Evolutionary conservation across 2,888 invertebrate genomes (phyloP), one percentile per base, ranked within the genome.

Genomic region (Oscheius myriophilus): DNA sequence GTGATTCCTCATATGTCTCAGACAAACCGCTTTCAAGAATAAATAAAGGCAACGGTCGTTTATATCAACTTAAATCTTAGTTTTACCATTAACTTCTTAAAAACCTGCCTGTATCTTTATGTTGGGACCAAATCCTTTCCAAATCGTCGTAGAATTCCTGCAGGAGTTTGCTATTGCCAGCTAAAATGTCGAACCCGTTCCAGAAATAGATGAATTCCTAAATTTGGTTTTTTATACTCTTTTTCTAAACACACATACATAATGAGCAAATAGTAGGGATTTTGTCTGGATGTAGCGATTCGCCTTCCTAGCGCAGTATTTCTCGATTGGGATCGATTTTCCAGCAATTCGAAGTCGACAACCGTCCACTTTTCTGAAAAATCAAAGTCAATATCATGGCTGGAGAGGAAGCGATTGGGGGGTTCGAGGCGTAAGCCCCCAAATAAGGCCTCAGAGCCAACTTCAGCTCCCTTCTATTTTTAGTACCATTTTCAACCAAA

Each of bases 301-400:
- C 53, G 93, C 91, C 80, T 94, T 93, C 85, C 92, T 92, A n/a
- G 93, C 91, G 54, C 93, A 92, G 88, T 96, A 96, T 88, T 97
- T 97, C 88, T 97, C 96, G 91, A 96, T 92, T 1, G 97, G 96
- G 75, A 97, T 88, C 0, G 96, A 96, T 88, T 96, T 96, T 0
- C 97, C 96, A 41, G 96, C 95, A 66, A 96, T 93, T 68, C 93
- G 91, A 86, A 95, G 93, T 84, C 93, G 94, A 87, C 91, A 91
- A 63, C 90, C 90, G 2, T 95, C 93, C 6, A 93, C 93, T 81
- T 92, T 91, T 79, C 92, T 93, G 87, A 39, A 41, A 42, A 33
- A n/a, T n/a, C n/a, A n/a, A n/a, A n/a, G n/a, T n/a, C n/a, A n/a
- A n/a, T n/a, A n/a, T n/a, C n/a, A n/a, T n/a, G n/a, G n/a, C n/a